Conservation (phyloP, 2,797 vertebrate genomes). For the Bradypodion pumilum region DNA sequence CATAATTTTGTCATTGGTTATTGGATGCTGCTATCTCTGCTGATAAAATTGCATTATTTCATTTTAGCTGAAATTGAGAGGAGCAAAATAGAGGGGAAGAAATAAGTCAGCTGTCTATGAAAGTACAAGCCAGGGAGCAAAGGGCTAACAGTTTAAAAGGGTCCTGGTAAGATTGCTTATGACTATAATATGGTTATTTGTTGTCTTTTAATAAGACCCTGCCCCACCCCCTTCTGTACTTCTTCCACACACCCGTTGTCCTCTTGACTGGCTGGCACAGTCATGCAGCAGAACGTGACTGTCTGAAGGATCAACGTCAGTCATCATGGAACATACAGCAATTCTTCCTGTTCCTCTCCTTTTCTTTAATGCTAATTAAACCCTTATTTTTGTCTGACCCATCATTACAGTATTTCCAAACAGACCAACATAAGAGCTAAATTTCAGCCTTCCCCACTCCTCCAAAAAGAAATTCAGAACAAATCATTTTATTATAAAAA, state of each 20-base stretch:
- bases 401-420: constrained; percentile 61
- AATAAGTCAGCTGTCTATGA: neutral
- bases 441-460: neutral
- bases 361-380: constrained; percentile 66
- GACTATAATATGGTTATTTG: constrained; percentile 50
- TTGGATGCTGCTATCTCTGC: neutral
- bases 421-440: constrained; percentile 54
- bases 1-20: neutral
- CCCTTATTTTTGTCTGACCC: constrained; percentile 71
- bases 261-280: constrained; percentile 55
- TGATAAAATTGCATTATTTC: accelerated
- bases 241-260: constrained; percentile 43
- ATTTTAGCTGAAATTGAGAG: neutral
- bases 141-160: constrained; percentile 36
- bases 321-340: constrained; percentile 62
- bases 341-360: constrained; percentile 33
- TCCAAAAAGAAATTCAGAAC: neutral
- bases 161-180: constrained; percentile 27
- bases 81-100: neutral
- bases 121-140: neutral
- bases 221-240: constrained; percentile 18
- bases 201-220: constrained; percentile 55
- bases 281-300: constrained; percentile 71
- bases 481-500: neutral
- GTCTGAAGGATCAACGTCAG: constrained; percentile 70